Conservation (phyloP, 2,113 vertebrate genomes). For the Charina bottae region DNA sequence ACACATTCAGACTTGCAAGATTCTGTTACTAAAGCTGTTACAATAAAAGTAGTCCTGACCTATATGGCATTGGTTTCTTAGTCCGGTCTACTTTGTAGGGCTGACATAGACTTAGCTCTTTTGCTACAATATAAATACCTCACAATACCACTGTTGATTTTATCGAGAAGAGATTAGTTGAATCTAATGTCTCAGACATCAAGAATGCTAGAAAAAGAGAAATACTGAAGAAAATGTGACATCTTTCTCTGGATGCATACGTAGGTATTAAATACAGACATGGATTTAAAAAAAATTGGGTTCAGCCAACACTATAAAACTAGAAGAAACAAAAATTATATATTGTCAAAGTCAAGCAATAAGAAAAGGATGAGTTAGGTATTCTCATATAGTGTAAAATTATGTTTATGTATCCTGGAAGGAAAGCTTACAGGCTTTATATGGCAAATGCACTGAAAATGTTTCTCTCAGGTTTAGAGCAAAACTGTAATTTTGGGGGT, state of each 20-base stretch:
- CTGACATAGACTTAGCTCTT: background rate
- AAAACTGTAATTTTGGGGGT: background rate
- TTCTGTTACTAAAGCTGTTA: background rate
- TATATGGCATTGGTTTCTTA: background rate
- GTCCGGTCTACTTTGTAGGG: background rate
- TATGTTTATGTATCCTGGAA: background rate
- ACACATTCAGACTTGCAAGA: background rate
- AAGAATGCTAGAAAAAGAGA: background rate
- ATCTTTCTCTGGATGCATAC: background rate
- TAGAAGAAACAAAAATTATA: background rate
- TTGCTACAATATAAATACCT: background rate
- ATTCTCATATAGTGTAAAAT: conserved; percentile 22
- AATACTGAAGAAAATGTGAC: background rate
- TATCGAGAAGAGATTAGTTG: background rate
- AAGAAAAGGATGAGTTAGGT: background rate
- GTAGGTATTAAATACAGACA: background rate
- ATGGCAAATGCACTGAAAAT: background rate
- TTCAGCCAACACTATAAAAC: background rate
- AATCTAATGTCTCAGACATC: background rate
- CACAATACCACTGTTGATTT: background rate
- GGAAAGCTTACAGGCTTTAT: background rate
- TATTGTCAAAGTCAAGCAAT: conserved; percentile 4
- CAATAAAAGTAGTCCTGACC: background rate
- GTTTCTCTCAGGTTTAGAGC: background rate
- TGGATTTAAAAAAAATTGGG: background rate